Percentiles rank a stretch among this genome's conserved stretches.
Conservation (phyloP, 2,888 invertebrate species). For the Listrodromus nycthemerus region DNA sequence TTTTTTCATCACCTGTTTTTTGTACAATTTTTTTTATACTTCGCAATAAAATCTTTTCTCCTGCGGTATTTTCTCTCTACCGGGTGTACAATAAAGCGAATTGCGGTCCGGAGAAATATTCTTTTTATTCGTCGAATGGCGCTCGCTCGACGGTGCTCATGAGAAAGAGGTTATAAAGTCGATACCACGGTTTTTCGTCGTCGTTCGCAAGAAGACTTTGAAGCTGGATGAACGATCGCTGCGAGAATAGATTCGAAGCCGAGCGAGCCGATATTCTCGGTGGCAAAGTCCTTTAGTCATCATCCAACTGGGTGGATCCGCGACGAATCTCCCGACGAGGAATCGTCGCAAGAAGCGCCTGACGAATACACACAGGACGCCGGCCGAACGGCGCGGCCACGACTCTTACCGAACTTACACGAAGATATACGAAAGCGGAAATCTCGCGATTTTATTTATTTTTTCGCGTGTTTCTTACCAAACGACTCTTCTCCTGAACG, state of each 20-base stretch:
- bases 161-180: conserved; percentile 36
- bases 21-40: not conserved
- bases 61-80: conserved; percentile 38
- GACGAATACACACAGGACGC: conserved; percentile 31
- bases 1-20: not conserved
- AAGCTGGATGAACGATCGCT: conserved; percentile 35
- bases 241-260: conserved; percentile 36
- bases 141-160: conserved; percentile 7
- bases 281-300: conserved; percentile 54
- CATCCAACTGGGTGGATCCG: conserved; percentile 25
- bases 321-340: conserved; percentile 54
- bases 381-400: conserved; percentile 23
- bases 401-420: conserved; percentile 30
- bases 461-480: not conserved
- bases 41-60: not conserved
- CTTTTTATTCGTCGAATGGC: conserved; percentile 5
- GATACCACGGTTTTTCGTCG: conserved; percentile 34
- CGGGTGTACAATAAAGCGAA: conserved; percentile 18
- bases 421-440: conserved; percentile 13
- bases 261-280: conserved; percentile 58
- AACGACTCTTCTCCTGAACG: conserved; percentile 35
- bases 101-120: not conserved
- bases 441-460: conserved; percentile 3
- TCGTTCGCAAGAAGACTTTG: conserved; percentile 47
- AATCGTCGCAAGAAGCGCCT: conserved; percentile 29